Evolutionary conservation across 2,113 vertebrate species (phyloP).

Genomic region (Bungarus multicinctus): DNA sequence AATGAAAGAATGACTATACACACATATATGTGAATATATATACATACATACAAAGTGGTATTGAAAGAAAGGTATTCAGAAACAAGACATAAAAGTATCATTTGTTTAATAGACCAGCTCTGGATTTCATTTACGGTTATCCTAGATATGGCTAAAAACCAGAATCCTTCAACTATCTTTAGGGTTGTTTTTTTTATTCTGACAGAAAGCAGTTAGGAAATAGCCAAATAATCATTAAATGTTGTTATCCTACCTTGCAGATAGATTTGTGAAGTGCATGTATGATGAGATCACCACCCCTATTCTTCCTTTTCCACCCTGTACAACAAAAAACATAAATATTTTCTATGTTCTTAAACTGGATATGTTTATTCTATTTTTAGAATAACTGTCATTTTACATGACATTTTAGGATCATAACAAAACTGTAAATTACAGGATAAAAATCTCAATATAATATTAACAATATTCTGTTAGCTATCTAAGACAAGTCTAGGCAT

Average conservation of each 20-base stretch:
- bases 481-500: constrained; percentile 1
- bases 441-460: background rate
- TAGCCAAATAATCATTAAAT: background rate
- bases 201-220: background rate
- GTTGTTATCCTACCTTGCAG: constrained; percentile 82
- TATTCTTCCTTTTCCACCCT: constrained; percentile 93
- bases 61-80: background rate
- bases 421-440: constrained; percentile 7
- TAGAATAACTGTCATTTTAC: background rate
- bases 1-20: no score
- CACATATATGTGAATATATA: no score
- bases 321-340: constrained; percentile 37
- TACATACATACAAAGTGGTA: background rate
- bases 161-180: background rate
- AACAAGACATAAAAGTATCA: background rate
- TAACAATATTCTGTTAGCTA: background rate
- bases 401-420: background rate
- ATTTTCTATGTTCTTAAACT: background rate
- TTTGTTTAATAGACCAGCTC: background rate
- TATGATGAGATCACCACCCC: constrained; percentile 94
- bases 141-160: background rate
- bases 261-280: constrained; percentile 92
- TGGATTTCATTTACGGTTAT: background rate
- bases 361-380: background rate
- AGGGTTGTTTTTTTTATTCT: background rate